A percentile compares a stretch with the other conserved stretches of the same genome.
Evolutionary conservation across 2,113 vertebrate genomes (phyloP).

Genomic region (Euleptes europaea): DNA sequence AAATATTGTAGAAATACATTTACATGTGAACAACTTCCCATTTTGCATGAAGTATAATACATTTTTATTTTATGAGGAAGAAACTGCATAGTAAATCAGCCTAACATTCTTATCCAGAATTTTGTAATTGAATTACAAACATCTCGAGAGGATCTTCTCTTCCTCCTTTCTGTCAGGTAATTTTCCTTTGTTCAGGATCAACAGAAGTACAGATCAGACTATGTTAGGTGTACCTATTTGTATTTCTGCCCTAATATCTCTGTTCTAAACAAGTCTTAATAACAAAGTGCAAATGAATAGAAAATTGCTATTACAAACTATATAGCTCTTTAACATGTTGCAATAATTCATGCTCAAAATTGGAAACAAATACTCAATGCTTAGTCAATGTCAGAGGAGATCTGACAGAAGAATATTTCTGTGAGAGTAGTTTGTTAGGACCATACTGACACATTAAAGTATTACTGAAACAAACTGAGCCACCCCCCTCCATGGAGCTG

Average conservation of each 20-base stretch:
- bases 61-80: neutral
- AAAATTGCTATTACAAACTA: neutral
- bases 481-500: too few relatives aligned
- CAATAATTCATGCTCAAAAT: slow-evolving; percentile 8
- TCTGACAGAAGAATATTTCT: slow-evolving; percentile 1
- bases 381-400: neutral
- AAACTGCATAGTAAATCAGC: neutral
- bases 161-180: neutral
- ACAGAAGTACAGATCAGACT: neutral
- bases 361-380: neutral
- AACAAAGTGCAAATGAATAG: neutral
- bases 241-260: neutral
- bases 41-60: neutral
- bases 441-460: neutral
- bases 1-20: slow-evolving; percentile 41
- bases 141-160: neutral
- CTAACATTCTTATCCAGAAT: neutral
- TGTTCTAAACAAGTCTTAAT: neutral
- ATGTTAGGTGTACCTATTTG: neutral
- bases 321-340: neutral
- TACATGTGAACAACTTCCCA: slow-evolving; percentile 14
- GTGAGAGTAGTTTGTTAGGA: neutral
- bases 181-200: slow-evolving; percentile 2
- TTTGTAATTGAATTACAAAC: slow-evolving; percentile 13
- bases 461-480: too few relatives aligned